These are phyloP conservation scores for Apamea epomidion DNA, from an alignment of 2,888 invertebrate genomes.

Conservation along the genomic window DNA sequence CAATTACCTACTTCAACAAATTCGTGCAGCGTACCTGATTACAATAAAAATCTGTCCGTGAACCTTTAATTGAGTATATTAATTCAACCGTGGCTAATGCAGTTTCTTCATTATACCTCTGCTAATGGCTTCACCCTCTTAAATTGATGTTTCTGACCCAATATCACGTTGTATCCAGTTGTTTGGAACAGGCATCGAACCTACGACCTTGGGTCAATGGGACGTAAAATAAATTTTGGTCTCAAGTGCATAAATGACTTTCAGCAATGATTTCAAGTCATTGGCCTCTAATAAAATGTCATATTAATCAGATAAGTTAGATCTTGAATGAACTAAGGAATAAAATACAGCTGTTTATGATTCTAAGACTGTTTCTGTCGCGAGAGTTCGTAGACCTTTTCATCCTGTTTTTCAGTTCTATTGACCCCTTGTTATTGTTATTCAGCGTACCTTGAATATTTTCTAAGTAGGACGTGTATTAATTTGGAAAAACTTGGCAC, in stretches of 20 bases:
- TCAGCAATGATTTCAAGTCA: constrained; percentile 1
- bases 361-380: constrained; percentile 15
- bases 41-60: background rate
- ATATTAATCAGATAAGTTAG: constrained; percentile 10
- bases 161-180: background rate
- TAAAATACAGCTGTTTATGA: background rate
- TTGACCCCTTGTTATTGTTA: constrained; percentile 43
- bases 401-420: constrained; percentile 17
- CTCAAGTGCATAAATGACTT: constrained; percentile 8
- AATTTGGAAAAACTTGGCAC: background rate
- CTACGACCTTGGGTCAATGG: background rate
- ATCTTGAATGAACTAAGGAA: constrained; percentile 2
- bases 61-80: constrained; percentile 2
- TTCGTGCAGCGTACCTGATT: background rate
- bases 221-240: background rate
- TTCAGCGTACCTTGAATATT: constrained; percentile 14
- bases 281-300: background rate
- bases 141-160: constrained; percentile 1
- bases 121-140: constrained; percentile 1
- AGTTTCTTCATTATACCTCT: background rate
- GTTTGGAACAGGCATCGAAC: background rate
- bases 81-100: constrained; percentile 12
- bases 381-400: constrained; percentile 10
- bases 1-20: background rate
- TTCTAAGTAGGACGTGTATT: background rate